These are phyloP conservation scores for Germaria angustata DNA, from an alignment of 2,888 invertebrate species.

Conservation along the genomic window DNA sequence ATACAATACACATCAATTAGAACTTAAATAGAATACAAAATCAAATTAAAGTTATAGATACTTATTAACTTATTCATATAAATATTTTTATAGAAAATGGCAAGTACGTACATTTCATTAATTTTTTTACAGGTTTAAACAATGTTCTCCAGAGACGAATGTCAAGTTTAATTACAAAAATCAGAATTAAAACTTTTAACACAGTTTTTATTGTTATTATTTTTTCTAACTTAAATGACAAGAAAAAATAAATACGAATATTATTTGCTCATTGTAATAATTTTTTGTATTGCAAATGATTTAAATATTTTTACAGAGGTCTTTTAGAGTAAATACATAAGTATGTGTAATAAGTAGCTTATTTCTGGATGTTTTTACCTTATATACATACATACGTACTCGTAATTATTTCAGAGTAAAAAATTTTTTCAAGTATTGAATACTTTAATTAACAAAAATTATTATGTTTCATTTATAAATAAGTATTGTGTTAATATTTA, in stretches of 20 bases:
- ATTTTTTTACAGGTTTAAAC: constrained; percentile 62
- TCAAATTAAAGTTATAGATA: neutral
- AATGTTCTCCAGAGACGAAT: neutral
- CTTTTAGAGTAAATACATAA: neutral
- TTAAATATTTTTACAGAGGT: neutral
- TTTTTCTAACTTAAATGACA: neutral
- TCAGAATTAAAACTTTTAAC: neutral
- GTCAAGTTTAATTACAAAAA: neutral
- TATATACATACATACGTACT: too few relatives aligned
- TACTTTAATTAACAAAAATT: constrained; percentile 37
- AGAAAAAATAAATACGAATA: neutral
- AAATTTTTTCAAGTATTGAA: constrained; percentile 24
- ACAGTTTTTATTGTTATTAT: neutral
- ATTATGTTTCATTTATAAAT: neutral
- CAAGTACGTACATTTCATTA: constrained; percentile 41
- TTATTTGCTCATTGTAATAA: neutral
- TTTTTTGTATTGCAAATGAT: neutral
- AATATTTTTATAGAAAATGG: constrained; percentile 57
- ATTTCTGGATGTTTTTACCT: neutral
- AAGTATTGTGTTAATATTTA: neutral
- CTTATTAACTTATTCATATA: constrained; percentile 19
- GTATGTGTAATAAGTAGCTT: neutral
- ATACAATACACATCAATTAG: constrained; percentile 29
- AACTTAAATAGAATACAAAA: constrained; percentile 10
- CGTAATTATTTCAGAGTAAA: neutral